These are phyloP conservation scores for Nebria salina DNA, from an alignment of 2,888 invertebrate genomes.

Conservation along the genomic window DNA sequence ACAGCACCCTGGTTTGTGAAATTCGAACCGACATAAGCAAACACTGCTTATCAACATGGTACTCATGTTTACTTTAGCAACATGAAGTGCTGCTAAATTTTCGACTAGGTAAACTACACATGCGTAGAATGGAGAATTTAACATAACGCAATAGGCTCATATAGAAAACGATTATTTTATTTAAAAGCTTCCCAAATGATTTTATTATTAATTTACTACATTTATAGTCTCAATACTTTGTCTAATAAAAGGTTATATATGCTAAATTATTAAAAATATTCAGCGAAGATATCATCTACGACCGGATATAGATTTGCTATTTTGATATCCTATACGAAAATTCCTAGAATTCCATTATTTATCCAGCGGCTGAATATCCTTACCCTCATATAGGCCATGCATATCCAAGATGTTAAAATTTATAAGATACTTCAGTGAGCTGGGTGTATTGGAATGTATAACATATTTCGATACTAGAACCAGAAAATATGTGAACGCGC, in stretches of 20 bases:
- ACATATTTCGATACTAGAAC: conserved; percentile 7
- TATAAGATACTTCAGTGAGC: conserved; percentile 5
- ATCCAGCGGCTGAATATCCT: conserved; percentile 20
- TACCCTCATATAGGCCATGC: conserved; percentile 15
- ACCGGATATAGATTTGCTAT: conserved; percentile 8
- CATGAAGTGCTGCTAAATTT: background rate
- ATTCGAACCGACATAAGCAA: background rate
- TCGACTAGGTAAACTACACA: background rate
- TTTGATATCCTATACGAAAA: conserved; percentile 27
- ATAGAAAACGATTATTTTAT: too few relatives aligned
- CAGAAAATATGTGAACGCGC: background rate
- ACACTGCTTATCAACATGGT: background rate
- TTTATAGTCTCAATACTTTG: too few relatives aligned
- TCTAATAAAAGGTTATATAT: too few relatives aligned
- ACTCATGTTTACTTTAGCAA: background rate
- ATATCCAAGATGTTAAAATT: conserved; percentile 17
- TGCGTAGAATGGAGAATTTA: too few relatives aligned
- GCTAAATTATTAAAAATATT: too few relatives aligned
- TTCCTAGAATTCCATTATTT: conserved; percentile 27
- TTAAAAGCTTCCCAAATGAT: too few relatives aligned
- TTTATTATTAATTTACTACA: too few relatives aligned
- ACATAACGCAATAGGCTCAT: too few relatives aligned
- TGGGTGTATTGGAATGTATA: conserved; percentile 8
- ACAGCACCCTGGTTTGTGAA: background rate
- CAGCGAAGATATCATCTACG: too few relatives aligned